A percentile compares a stretch with the other conserved stretches of the same genome.
phyloP scores from a whole-genome alignment of 1,140 invertebrate genomes.

The Vollenhovia emeryi region DNA sequence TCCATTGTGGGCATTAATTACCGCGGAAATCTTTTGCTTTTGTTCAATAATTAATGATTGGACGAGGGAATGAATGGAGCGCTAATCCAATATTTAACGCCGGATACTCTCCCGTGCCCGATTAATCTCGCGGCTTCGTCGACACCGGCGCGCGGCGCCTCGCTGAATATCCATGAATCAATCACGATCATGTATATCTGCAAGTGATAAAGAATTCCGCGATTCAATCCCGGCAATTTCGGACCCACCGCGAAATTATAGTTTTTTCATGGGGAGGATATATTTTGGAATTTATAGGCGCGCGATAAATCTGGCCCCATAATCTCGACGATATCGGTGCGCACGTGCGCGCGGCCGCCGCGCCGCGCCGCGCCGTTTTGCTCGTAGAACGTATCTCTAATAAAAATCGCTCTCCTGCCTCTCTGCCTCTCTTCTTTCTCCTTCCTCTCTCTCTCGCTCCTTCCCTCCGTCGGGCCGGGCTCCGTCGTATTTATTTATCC shows the following conservation, averaged over 20 bases:
- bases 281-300: slow-evolving; percentile 46
- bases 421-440: neutral
- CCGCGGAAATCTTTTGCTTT: slow-evolving; percentile 34
- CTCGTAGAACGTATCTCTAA: slow-evolving; percentile 42
- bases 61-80: slow-evolving; percentile 23
- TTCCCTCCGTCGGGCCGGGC: neutral
- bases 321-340: slow-evolving; percentile 53
- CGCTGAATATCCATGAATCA: slow-evolving; percentile 42
- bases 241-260: slow-evolving; percentile 14
- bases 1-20: slow-evolving; percentile 34
- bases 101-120: slow-evolving; percentile 32
- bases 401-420: slow-evolving; percentile 26
- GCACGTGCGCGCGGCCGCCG: slow-evolving; percentile 33
- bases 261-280: slow-evolving; percentile 27
- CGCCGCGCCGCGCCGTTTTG: neutral
- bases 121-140: slow-evolving; percentile 43
- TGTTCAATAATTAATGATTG: slow-evolving; percentile 46
- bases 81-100: slow-evolving; percentile 49
- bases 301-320: slow-evolving; percentile 44
- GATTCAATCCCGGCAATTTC: slow-evolving; percentile 27
- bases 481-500: slow-evolving; percentile 66
- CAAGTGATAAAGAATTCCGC: slow-evolving; percentile 32
- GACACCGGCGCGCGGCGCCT: neutral
- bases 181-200: slow-evolving; percentile 28
- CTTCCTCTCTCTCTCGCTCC: neutral